Conservation (phyloP, 2,888 invertebrate species). For the Gasteruption jaculator region DNA sequence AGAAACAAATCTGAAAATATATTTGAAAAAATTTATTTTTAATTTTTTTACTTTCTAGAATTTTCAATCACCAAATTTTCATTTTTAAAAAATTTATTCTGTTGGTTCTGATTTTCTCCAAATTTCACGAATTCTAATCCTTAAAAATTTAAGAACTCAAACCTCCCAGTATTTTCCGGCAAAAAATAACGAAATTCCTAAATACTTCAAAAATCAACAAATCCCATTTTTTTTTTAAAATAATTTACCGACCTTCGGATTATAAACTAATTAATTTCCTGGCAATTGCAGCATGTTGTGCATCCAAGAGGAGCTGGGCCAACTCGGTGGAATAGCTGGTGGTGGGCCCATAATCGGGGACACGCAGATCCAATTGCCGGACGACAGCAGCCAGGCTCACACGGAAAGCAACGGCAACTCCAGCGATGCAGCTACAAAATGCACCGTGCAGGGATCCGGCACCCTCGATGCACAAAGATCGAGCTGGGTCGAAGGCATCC, state of each 20-base stretch:
- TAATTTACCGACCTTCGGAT: background rate
- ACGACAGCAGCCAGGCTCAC: conserved; percentile 34
- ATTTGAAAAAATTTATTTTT: too few species aligned
- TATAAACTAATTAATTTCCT: conserved; percentile 7
- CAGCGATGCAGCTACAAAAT: conserved; percentile 41
- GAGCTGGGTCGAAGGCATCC: conserved; percentile 77
- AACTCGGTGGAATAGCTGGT: conserved; percentile 50
- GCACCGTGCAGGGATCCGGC: conserved; percentile 34
- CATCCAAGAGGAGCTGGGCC: conserved; percentile 62
- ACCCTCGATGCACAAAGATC: conserved; percentile 55
- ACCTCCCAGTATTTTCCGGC: too few species aligned
- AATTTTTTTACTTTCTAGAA: too few species aligned
- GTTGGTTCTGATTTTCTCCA: too few species aligned
- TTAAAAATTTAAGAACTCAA: too few species aligned
- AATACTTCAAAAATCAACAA: too few species aligned
- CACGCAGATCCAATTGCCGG: conserved; percentile 35
- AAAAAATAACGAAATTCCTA: too few species aligned
- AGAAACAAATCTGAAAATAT: too few species aligned
- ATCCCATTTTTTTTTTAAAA: too few species aligned
- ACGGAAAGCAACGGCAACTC: conserved; percentile 41
- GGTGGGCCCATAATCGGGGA: conserved; percentile 37
- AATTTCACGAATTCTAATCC: too few species aligned
- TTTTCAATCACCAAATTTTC: too few species aligned
- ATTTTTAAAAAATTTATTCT: too few species aligned
- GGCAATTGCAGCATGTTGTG: conserved; percentile 62